Evolutionary conservation across 2,888 invertebrate species (phyloP), one percentile per base, ranked within the genome.

Genomic region (Hypomecis atomaria): DNA sequence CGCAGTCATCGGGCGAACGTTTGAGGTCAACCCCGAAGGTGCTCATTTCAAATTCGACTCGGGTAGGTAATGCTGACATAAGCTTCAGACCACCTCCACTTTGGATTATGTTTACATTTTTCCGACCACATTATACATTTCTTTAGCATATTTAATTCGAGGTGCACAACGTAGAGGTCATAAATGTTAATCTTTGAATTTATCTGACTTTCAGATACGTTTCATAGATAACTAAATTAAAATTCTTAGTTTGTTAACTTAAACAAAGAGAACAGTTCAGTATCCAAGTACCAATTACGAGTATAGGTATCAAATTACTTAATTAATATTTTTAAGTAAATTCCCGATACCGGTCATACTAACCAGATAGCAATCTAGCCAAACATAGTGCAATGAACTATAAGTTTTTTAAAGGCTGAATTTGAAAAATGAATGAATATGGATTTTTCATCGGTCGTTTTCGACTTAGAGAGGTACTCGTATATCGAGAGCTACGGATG

Each of bases 401-500:
- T 23, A 23, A 2, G 3, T 23, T 23, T 23, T 23, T 23, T 23
- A 23, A 23, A 23, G 23, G 23, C 23, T 23, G 23, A 2, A 23
- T 23, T 23, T 23, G 23, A 23, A 40, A 40, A 10, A 42, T n/a
- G 0, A 5, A 42, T 42, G 5, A n/a, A 5, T 42, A 5, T 42
- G 5, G n/a, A 10, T 11, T 44, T 11, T 11, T 33, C 1, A 36
- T 53, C 42, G 42, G 42, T 10, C 0, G 13, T 55, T 55, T 42
- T 43, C n/a, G 23, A 34, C 13, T 4, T 50, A 38, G 9, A 54
- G 52, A 4, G 4, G 40, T 4, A n/a, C n/a, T n/a, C n/a, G n/a
- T n/a, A 34, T 38, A 5, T 6, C 0, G 7, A 13, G 72, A 71
- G 79, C 88, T 88, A 88, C 88, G 87, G 72, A 63, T 73, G 83